Base-by-base conservation (phyloP, 2,113 vertebrate genomes). In the Nerophis lumbriciformis region DNA sequence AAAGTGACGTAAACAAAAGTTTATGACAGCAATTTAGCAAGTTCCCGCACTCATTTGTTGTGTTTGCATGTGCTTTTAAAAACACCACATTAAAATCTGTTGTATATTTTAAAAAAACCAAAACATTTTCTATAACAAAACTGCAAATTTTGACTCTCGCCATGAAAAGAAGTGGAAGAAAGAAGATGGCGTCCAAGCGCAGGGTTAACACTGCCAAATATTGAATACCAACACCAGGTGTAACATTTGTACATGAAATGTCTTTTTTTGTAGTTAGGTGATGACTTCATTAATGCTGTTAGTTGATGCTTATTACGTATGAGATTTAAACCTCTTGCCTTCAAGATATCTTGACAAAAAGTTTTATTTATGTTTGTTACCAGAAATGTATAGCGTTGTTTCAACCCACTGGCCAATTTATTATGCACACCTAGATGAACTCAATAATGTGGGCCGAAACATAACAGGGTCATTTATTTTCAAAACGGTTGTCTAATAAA, bases 341-440 rank as follows among this genome's bases (percentile, higher is more conserved):
- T 84, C 48, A 63, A 75, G 63, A 79, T 83, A 68, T 69, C 68
- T 44, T 82, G 73, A 82, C 59, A 80, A 78, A 79, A 44, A 71
- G 83, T 61, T 83, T 84, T 76, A 78, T 85, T 84, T 77, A 78
- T 85, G 83, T 80, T 83, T 79, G 82, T 82, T 85, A 80, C 66
- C 72, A 85, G 72, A 86, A 73, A 76, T 80, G 77, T 88, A 82
- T 79, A 82, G 82, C 81, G 83, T 77, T 82, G 83, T 83, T 57
- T 11, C 44, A 35, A 19, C 42, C 42, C 42, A 45, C 42, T 45
- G 10, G 42, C 42, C 42, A 45, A 45, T 12, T 11, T 45, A 45
- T 45, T 45, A 57, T 42, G 55, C 38, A 44, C n/a, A 37, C n/a
- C 16, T 54, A 54, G 14, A 13, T 53, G 13, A 54, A 39, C 6